Conservation (phyloP, 2,113 vertebrate species). For the Podarcis cretensis region DNA sequence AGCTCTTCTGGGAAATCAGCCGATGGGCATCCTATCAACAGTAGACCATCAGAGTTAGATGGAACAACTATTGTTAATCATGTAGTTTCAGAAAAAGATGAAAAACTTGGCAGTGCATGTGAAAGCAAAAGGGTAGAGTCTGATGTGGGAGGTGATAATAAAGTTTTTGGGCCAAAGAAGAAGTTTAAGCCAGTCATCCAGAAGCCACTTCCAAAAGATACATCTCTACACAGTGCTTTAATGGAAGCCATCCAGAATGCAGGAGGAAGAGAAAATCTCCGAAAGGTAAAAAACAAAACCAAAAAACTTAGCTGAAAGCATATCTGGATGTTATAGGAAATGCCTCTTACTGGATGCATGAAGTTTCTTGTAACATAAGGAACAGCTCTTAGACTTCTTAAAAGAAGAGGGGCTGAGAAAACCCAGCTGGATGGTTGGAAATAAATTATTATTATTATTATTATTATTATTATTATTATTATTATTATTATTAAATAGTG, state of each 20-base stretch:
- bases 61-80: neutral
- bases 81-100: slow-evolving; percentile 32
- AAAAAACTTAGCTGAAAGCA: neutral
- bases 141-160: slow-evolving; percentile 35
- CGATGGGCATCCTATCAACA: slow-evolving; percentile 19
- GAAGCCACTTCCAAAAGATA: slow-evolving; percentile 85
- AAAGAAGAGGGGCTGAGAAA: no score
- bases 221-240: slow-evolving; percentile 85
- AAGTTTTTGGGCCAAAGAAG: slow-evolving; percentile 89
- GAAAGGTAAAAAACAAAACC: slow-evolving; percentile 81
- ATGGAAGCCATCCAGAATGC: slow-evolving; percentile 93
- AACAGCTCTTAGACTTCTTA: neutral
- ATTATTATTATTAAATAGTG: neutral
- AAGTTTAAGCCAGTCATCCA: slow-evolving; percentile 87
- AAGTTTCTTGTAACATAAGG: neutral
- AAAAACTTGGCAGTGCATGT: slow-evolving; percentile 17
- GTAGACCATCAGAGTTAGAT: slow-evolving; percentile 5
- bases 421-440: no score
- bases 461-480: no score
- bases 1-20: slow-evolving; percentile 20
- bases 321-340: neutral
- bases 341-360: neutral
- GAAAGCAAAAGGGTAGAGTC: slow-evolving; percentile 14
- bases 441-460: no score
- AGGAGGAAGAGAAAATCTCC: slow-evolving; percentile 85